These are phyloP conservation scores for Virgularia gustaviana DNA, from an alignment of 92 coral and sea anemone genomes.

Conservation along the genomic window DNA sequence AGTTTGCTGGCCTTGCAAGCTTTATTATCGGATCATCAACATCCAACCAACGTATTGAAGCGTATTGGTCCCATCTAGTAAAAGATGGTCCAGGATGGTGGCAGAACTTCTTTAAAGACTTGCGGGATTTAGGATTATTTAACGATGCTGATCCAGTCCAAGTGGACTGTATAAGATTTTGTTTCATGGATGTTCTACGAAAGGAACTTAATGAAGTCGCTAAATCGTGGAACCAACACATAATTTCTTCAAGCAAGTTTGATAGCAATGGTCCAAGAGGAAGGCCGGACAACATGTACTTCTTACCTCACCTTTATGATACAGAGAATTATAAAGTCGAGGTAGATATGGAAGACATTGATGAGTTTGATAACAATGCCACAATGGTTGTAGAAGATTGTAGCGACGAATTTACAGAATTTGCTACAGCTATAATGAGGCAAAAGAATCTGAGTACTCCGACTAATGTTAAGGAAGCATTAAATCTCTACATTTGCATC, in stretches of 20 bases:
- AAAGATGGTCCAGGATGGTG: conserved; percentile 19
- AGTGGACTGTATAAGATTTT: conserved; percentile 51
- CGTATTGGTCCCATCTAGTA: conserved; percentile 34
- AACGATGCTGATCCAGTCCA: conserved; percentile 52
- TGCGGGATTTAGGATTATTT: conserved; percentile 48
- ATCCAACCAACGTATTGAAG: conserved; percentile 42
- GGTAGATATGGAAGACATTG: conserved; percentile 36
- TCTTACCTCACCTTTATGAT: conserved; percentile 48
- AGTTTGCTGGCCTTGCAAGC: conserved; percentile 37
- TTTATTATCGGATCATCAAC: conserved; percentile 32
- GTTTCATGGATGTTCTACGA: conserved; percentile 48
- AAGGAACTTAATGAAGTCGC: conserved; percentile 46
- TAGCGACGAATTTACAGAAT: conserved; percentile 40
- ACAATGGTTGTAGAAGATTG: conserved; percentile 30
- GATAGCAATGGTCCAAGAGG: conserved; percentile 50
- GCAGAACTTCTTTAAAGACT: conserved; percentile 43
- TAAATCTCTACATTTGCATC: conserved; percentile 28
- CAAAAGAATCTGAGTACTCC: conserved; percentile 28
- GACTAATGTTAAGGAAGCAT: conserved; percentile 26
- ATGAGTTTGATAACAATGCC: conserved; percentile 33
- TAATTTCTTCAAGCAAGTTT: conserved; percentile 46
- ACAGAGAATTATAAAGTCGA: conserved; percentile 48
- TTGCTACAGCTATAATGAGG: conserved; percentile 41
- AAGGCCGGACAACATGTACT: conserved; percentile 55
- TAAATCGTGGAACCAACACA: conserved; percentile 45